Conservation (phyloP, 2,113 vertebrate genomes). For the Nerophis lumbriciformis region DNA sequence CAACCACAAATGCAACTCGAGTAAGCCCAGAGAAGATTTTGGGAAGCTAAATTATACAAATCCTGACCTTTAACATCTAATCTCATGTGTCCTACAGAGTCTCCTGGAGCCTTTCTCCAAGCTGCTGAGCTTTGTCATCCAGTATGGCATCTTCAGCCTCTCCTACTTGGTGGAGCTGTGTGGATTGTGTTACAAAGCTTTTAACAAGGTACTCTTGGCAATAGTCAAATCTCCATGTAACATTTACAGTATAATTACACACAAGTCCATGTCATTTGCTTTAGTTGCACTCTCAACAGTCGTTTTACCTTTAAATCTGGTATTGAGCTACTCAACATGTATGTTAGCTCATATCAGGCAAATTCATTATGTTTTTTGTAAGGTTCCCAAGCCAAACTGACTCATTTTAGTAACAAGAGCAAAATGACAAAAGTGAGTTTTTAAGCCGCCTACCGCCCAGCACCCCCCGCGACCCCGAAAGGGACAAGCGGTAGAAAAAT, state of each 20-base stretch:
- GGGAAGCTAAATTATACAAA: slow-evolving; percentile 1
- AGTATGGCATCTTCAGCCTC: slow-evolving; percentile 92
- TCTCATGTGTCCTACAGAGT: slow-evolving; percentile 75
- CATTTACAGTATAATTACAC: not conserved
- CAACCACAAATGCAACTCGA: slow-evolving; percentile 88
- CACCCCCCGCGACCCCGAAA: too few relatives aligned
- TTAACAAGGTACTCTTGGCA: slow-evolving; percentile 83
- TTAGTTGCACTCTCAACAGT: too few relatives aligned
- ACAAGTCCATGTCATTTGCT: not conserved
- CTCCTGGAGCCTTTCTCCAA: slow-evolving; percentile 97
- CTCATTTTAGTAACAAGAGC: too few relatives aligned
- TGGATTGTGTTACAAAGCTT: slow-evolving; percentile 91
- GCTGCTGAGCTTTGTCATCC: slow-evolving; percentile 93
- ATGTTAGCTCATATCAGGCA: too few relatives aligned
- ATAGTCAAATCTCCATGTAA: not conserved
- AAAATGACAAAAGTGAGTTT: too few relatives aligned
- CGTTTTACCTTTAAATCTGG: too few relatives aligned
- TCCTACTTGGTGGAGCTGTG: slow-evolving; percentile 95
- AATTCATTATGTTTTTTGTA: too few relatives aligned
- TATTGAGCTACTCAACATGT: too few relatives aligned
- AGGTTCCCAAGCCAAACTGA: too few relatives aligned
- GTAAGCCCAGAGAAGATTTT: slow-evolving; percentile 68
- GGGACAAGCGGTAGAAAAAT: too few relatives aligned
- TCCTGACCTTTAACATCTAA: slow-evolving; percentile 9
- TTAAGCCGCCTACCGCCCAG: too few relatives aligned